phyloP scores from a whole-genome alignment of 2,888 invertebrate genomes.

The Caenorhabditis sp. region DNA sequence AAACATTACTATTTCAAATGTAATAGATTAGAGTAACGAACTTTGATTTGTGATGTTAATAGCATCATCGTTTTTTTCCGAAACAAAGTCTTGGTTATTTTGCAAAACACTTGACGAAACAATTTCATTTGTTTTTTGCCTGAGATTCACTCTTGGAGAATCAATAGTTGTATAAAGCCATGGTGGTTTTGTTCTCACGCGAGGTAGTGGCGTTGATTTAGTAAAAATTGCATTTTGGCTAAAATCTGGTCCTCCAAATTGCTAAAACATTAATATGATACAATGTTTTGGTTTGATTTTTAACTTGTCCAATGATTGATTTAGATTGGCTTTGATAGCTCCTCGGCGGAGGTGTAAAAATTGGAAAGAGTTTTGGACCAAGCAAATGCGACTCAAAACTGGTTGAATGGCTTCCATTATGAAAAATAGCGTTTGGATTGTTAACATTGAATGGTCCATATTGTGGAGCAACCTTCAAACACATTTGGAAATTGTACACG shows the following conservation, averaged over 20 bases:
- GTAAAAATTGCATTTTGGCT: conserved; percentile 36
- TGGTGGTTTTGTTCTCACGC: conserved; percentile 66
- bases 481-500: no score
- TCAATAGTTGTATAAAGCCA: conserved; percentile 52
- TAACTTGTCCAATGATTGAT: conserved; percentile 48
- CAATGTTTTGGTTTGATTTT: background rate
- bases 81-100: background rate
- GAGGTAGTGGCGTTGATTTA: conserved; percentile 60
- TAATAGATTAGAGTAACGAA: no score
- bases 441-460: conserved; percentile 81
- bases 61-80: background rate
- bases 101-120: background rate
- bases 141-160: background rate
- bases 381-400: conserved; percentile 67
- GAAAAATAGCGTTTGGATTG: conserved; percentile 73
- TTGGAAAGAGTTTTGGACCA: conserved; percentile 71
- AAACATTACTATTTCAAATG: conserved; percentile 7
- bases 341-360: conserved; percentile 78
- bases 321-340: conserved; percentile 47
- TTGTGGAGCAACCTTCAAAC: conserved; percentile 74
- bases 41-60: background rate
- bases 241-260: conserved; percentile 73
- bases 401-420: conserved; percentile 67
- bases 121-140: background rate
- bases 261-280: conserved; percentile 67